phyloP scores from a whole-genome alignment of 1,140 invertebrate species.

The Dermatophagoides farinae region DNA sequence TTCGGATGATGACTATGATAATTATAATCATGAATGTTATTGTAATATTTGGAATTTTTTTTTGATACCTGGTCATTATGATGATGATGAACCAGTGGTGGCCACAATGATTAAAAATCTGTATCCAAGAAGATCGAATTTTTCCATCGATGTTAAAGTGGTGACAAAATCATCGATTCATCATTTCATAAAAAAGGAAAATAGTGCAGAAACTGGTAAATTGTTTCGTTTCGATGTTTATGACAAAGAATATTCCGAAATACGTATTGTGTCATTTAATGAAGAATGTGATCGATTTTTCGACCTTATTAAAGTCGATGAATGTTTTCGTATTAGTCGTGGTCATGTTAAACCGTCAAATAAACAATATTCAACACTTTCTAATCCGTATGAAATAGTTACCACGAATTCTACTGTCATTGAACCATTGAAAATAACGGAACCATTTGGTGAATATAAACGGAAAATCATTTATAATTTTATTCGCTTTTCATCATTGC shows the following conservation, averaged over 20 bases:
- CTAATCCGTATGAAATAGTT: constrained; percentile 91
- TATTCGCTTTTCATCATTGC: constrained; percentile 49
- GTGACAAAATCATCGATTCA: no score
- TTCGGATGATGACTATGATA: no score
- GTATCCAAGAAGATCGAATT: no score
- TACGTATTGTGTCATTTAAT: constrained; percentile 75
- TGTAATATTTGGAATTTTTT: no score
- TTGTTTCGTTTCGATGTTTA: constrained; percentile 76
- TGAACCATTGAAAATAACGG: constrained; percentile 35
- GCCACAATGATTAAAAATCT: no score
- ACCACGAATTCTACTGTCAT: constrained; percentile 56
- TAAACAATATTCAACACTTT: constrained; percentile 29
- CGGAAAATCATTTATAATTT: constrained; percentile 65
- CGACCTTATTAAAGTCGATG: constrained; percentile 59
- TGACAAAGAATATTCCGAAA: constrained; percentile 73
- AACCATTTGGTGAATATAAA: constrained; percentile 29
- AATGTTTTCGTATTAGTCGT: constrained; percentile 23
- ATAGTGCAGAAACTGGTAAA: constrained; percentile 36
- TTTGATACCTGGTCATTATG: no score
- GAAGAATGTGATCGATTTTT: constrained; percentile 72
- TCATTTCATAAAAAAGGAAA: constrained; percentile 29
- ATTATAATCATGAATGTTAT: no score
- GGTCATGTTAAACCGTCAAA: constrained; percentile 10
- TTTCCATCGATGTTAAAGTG: no score
- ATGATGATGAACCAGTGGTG: no score